Evolutionary conservation across 2,797 vertebrate genomes (phyloP), one percentile per base, ranked within the genome.

Genomic region (Anisognathus igniventris): DNA sequence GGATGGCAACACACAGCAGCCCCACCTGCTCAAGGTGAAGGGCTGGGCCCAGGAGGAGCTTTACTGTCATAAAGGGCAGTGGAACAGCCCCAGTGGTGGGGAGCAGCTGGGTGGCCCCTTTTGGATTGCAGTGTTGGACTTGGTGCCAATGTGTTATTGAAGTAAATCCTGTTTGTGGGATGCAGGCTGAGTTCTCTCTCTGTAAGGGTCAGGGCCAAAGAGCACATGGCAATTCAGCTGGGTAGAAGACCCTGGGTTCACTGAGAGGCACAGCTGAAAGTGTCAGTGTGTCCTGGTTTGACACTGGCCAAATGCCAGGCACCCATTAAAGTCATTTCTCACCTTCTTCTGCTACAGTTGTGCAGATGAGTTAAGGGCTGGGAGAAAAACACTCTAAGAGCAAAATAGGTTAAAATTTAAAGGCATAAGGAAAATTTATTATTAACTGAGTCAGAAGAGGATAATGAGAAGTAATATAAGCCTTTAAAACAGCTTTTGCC

Each of bases 1-100:
- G 2, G 14, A 7, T 5, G 42, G 8, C n/a, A 24, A 0, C 12
- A 7, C 56, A 9, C 3, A 30, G 48, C 5, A n/a, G 33, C 65
- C 31, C 2, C 21, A 4, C 16, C 14, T 53, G 68, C 21, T 48
- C 9, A 3, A 48, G 33, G 40, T 3, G n/a, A 37, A 31, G 15
- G 1, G 18, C 14, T 7, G 10, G n/a, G 14, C 22, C 45, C 28
- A 8, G 27, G n/a, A 12, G 47, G 22, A 53, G 22, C 6, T n/a
- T 15, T 10, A 1, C 28, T 62, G n/a, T 14, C n/a, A 14, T 2
- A 40, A 42, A 33, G 7, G 12, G 9, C 62, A 35, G 3, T 1
- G 7, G 19, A 42, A 47, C 15, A 33, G 25, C 25, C 50, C 20
- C 20, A 28, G 57, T 2, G 18, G 0, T 33, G 30, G n/a, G 45